Percentiles rank a stretch among this genome's conserved stretches.
These are phyloP conservation scores for Alexandromys fortis DNA, from an alignment of 2,113 vertebrate genomes.

Conservation along the genomic window DNA sequence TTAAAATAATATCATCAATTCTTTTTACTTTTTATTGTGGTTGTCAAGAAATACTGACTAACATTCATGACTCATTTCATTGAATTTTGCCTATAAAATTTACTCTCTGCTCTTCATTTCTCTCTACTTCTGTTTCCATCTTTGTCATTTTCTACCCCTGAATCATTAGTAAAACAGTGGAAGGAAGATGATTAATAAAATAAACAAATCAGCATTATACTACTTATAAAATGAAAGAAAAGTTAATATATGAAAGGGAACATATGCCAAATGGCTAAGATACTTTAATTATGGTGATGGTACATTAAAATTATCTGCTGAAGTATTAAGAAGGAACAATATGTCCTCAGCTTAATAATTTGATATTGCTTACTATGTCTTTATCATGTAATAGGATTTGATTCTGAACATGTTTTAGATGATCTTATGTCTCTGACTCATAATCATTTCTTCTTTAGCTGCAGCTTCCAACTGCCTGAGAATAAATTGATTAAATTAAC, in stretches of 20 bases:
- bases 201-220: background rate
- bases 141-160: background rate
- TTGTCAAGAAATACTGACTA: conserved; percentile 28
- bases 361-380: background rate
- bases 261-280: background rate
- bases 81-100: background rate
- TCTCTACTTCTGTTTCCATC: background rate
- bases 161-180: background rate
- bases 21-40: background rate
- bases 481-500: background rate
- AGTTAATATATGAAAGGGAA: background rate
- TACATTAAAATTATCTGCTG: background rate
- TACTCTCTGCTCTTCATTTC: background rate
- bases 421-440: background rate
- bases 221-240: conserved; percentile 13
- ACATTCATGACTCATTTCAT: background rate
- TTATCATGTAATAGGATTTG: background rate
- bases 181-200: background rate
- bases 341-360: background rate
- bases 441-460: background rate
- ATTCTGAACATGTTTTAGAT: background rate
- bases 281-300: background rate
- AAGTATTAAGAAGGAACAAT: background rate
- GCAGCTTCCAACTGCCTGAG: background rate
- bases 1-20: background rate